Percentiles rank a stretch among this genome's conserved stretches.
phyloP scores from a whole-genome alignment of 2,888 invertebrate genomes.

The Meliscaeva auricollis region DNA sequence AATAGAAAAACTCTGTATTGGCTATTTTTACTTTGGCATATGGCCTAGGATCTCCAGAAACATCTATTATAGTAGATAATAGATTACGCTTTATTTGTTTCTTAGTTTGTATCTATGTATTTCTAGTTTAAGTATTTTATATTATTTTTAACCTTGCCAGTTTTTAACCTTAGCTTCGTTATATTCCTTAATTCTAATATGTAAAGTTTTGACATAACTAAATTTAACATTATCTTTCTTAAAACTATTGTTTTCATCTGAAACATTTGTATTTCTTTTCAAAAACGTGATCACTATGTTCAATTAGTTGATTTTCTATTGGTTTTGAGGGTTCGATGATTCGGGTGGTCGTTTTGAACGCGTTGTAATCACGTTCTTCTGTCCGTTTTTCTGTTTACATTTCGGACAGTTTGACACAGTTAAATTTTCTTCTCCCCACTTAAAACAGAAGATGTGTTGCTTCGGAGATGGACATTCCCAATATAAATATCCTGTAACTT shows the following conservation, averaged over 20 bases:
- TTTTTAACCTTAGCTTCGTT: background rate
- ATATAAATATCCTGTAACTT: too few relatives aligned
- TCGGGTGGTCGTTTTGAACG: background rate
- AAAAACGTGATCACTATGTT: background rate
- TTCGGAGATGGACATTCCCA: background rate
- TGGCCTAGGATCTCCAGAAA: background rate
- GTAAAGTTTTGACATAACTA: too few relatives aligned
- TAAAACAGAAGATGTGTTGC: constrained; percentile 1
- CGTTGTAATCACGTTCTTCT: background rate
- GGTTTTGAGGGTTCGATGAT: background rate
- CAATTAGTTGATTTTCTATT: too few relatives aligned
- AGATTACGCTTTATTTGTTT: background rate
- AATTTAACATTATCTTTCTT: too few relatives aligned
- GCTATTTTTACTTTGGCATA: background rate
- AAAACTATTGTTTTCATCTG: too few relatives aligned
- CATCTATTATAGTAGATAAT: background rate
- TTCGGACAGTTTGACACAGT: background rate
- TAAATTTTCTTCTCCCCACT: background rate
- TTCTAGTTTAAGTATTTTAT: too few relatives aligned
- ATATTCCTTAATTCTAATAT: background rate
- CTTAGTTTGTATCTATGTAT: too few relatives aligned
- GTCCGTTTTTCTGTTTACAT: background rate
- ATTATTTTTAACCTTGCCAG: too few relatives aligned
- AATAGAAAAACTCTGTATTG: background rate
- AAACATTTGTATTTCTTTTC: background rate